Percentiles rank a stretch among this genome's conserved stretches.
Conservation (phyloP, 2,888 invertebrate genomes). For the Sylvicola cinctus region DNA sequence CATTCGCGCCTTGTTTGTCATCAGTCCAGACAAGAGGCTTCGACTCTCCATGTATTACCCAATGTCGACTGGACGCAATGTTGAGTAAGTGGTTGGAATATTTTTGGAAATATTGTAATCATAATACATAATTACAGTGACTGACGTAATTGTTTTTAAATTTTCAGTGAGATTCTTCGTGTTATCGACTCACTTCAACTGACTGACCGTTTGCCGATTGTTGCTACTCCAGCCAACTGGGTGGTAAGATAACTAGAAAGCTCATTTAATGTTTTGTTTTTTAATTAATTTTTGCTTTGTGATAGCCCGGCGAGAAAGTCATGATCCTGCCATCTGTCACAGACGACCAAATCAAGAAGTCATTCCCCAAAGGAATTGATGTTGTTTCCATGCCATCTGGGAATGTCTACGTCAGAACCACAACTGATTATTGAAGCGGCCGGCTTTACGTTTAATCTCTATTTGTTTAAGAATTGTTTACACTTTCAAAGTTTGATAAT, state of each 20-base stretch:
- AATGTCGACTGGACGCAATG: constrained; percentile 67
- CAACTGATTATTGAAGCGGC: constrained; percentile 36
- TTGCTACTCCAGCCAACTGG: constrained; percentile 80
- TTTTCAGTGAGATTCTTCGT: constrained; percentile 58
- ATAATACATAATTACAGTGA: constrained; percentile 1
- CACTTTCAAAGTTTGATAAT: no score
- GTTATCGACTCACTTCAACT: constrained; percentile 68
- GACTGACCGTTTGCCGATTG: constrained; percentile 41
- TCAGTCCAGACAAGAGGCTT: constrained; percentile 59
- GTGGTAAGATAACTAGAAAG: constrained; percentile 30
- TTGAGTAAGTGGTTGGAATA: constrained; percentile 39
- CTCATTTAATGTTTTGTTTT: neutral
- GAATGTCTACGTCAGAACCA: constrained; percentile 50
- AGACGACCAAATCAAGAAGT: constrained; percentile 37
- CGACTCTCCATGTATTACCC: constrained; percentile 69
- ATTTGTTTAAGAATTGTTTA: no score
- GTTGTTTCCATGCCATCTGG: constrained; percentile 56
- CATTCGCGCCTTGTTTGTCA: constrained; percentile 55
- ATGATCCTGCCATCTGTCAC: constrained; percentile 58
- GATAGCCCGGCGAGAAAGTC: constrained; percentile 46
- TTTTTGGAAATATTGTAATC: constrained; percentile 1
- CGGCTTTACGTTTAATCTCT: no score
- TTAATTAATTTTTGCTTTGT: neutral
- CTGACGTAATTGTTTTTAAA: constrained; percentile 2
- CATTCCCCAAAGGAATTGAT: constrained; percentile 49